These are phyloP conservation scores for Sminthopsis crassicaudata DNA, from an alignment of 2,113 vertebrate species.

Conservation along the genomic window DNA sequence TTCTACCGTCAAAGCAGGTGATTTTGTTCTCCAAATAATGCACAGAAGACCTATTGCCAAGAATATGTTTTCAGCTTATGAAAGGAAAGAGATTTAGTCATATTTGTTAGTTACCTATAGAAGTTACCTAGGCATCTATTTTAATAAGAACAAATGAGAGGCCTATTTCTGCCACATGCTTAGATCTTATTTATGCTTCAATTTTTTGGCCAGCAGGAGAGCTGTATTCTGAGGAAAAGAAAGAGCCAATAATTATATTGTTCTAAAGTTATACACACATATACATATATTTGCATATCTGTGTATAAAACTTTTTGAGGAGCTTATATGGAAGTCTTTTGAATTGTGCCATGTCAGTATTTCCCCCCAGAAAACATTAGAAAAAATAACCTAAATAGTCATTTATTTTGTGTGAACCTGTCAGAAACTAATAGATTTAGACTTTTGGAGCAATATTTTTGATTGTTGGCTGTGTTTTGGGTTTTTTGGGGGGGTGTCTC, in stretches of 20 bases:
- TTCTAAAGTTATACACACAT: not conserved
- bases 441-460: not conserved
- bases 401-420: constrained; percentile 19
- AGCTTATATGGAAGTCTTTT: constrained; percentile 19
- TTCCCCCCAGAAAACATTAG: not conserved
- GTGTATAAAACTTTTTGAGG: not conserved
- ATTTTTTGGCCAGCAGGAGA: constrained; percentile 24
- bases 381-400: constrained; percentile 34
- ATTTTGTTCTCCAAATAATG: constrained; percentile 25
- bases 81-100: constrained; percentile 54
- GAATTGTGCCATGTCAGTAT: constrained; percentile 13
- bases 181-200: constrained; percentile 60
- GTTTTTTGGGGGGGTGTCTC: too few relatives aligned
- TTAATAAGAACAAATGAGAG: constrained; percentile 43
- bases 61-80: constrained; percentile 24
- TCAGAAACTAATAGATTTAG: constrained; percentile 33
- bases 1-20: not conserved
- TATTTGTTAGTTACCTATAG: constrained; percentile 39
- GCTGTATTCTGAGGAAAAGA: constrained; percentile 54
- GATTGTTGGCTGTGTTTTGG: not conserved
- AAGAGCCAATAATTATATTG: constrained; percentile 29
- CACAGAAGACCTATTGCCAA: constrained; percentile 48
- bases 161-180: constrained; percentile 47
- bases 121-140: constrained; percentile 52
- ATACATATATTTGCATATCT: constrained; percentile 5